Conservation (phyloP, 2,797 vertebrate species). For the Garrulus glandarius region DNA sequence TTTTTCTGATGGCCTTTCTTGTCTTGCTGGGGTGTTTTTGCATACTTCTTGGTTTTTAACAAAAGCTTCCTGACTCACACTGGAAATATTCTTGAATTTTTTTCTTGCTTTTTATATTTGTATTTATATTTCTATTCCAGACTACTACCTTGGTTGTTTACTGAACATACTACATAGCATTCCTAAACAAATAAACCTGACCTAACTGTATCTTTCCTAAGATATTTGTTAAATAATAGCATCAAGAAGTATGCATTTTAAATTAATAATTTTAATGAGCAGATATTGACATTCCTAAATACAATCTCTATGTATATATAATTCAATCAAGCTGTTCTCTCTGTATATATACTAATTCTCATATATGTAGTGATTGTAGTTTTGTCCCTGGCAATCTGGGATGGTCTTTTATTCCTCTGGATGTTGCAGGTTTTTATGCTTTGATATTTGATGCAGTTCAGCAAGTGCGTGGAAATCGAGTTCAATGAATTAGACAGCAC, state of each 20-base stretch:
- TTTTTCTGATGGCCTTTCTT: background rate
- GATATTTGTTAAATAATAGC: background rate
- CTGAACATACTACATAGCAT: background rate
- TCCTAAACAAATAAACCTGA: background rate
- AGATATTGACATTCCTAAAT: background rate
- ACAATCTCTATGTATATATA: background rate
- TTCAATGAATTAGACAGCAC: background rate
- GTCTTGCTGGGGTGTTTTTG: background rate
- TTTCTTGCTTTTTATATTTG: background rate
- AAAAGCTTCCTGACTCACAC: background rate
- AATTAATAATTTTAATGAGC: background rate
- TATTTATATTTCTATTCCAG: background rate
- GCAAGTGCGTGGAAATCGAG: fast-evolving
- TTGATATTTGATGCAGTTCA: background rate
- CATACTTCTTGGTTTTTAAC: background rate
- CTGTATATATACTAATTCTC: background rate
- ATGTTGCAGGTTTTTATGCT: background rate
- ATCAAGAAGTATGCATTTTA: background rate
- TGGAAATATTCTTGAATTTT: background rate
- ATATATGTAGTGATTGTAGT: background rate
- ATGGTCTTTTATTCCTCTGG: background rate
- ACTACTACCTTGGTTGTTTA: background rate
- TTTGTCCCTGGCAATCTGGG: background rate
- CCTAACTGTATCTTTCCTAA: background rate
- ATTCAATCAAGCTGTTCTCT: background rate